phyloP scores from a whole-genome alignment of 2,113 vertebrate genomes.

The Bubo bubo region DNA sequence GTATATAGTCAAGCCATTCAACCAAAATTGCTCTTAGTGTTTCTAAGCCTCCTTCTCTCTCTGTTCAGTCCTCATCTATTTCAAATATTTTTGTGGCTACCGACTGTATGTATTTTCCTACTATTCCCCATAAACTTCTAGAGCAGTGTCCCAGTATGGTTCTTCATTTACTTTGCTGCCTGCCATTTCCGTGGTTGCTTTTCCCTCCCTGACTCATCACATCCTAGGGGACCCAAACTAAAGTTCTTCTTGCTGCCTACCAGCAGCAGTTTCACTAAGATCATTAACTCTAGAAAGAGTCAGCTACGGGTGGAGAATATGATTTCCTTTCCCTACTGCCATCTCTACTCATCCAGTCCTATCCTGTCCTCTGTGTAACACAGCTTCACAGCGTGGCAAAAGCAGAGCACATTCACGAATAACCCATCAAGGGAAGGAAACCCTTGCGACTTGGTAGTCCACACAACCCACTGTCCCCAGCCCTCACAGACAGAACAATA shows the following conservation, averaged over 20 bases:
- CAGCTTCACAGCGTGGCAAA: not conserved
- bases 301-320: not conserved
- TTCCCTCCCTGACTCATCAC: too few species aligned
- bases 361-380: not conserved
- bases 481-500: too few species aligned
- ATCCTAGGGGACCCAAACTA: not conserved
- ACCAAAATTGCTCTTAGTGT: not conserved
- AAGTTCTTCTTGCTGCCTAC: not conserved
- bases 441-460: not conserved
- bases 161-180: not conserved
- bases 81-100: not conserved
- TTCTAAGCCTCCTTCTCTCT: not conserved
- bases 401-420: rapidly evolving
- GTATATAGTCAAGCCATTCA: not conserved
- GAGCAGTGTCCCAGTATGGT: not conserved
- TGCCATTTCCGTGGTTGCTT: rapidly evolving
- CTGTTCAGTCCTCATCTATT: not conserved
- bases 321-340: not conserved
- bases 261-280: not conserved
- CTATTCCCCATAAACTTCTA: not conserved
- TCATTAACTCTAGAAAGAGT: not conserved
- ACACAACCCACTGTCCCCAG: not conserved
- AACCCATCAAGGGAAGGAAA: not conserved
- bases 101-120: not conserved
- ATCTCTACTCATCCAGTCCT: not conserved